phyloP scores from a whole-genome alignment of 2,888 invertebrate genomes.

The Arenicola marina region DNA sequence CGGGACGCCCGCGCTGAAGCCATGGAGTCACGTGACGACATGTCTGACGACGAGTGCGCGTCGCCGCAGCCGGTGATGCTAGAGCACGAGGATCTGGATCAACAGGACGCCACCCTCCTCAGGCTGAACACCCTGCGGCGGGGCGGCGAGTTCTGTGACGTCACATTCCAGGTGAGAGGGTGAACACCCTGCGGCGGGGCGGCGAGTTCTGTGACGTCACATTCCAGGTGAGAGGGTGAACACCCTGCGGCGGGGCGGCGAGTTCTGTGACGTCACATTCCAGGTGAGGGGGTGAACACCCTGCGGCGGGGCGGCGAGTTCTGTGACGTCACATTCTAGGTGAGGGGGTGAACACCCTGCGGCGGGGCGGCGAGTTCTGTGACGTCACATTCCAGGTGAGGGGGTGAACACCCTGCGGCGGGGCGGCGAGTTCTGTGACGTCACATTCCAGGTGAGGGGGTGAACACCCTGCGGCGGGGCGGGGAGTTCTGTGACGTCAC shows the following conservation, averaged over 20 bases:
- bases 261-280: slow-evolving; percentile 87
- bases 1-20: too few species aligned
- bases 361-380: too few species aligned
- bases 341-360: too few species aligned
- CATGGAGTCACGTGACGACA: not conserved
- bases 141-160: slow-evolving; percentile 85
- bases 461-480: too few species aligned
- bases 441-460: too few species aligned
- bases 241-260: slow-evolving; percentile 80
- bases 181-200: slow-evolving; percentile 81
- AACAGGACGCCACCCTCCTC: slow-evolving; percentile 64
- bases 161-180: too few species aligned
- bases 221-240: too few species aligned
- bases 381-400: too few species aligned
- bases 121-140: slow-evolving; percentile 80
- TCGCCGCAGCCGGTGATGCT: slow-evolving; percentile 18
- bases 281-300: slow-evolving; percentile 77
- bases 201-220: slow-evolving; percentile 85
- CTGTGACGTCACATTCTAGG: slow-evolving; percentile 86
- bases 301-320: slow-evolving; percentile 83
- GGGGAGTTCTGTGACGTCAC: too few species aligned
- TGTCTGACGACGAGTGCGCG: not conserved
- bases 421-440: too few species aligned
- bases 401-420: too few species aligned
- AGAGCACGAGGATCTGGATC: slow-evolving; percentile 43